These are phyloP conservation scores for Chrysolina haemoptera DNA, from an alignment of 2,888 invertebrate genomes.

Conservation along the genomic window DNA sequence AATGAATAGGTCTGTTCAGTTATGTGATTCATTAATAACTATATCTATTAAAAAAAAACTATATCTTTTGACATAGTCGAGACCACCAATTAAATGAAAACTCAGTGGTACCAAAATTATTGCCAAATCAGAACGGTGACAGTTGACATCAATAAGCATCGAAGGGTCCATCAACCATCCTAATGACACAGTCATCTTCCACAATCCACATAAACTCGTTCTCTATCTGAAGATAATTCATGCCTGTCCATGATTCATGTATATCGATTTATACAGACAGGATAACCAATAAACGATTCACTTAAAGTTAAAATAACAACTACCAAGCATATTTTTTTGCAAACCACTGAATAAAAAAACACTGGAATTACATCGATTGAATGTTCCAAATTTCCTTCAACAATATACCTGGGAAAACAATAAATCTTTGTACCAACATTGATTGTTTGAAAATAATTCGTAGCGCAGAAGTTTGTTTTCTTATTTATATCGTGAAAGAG, in stretches of 20 bases:
- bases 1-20: too few species aligned
- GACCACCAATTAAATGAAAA: neutral
- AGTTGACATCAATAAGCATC: neutral
- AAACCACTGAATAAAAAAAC: too few species aligned
- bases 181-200: neutral
- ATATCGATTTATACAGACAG: neutral
- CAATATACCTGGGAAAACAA: neutral
- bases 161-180: neutral
- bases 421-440: neutral
- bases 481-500: neutral
- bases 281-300: too few species aligned
- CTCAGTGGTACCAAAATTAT: neutral
- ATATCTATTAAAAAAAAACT: too few species aligned
- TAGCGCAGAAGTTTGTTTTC: slow-evolving; percentile 2
- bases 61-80: neutral
- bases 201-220: neutral
- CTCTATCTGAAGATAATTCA: too few species aligned
- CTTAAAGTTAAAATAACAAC: too few species aligned
- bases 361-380: too few species aligned
- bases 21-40: too few species aligned
- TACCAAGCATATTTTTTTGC: too few species aligned
- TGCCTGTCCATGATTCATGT: neutral
- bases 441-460: slow-evolving; percentile 8
- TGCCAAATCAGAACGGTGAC: neutral
- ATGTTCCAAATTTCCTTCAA: neutral